Conservation (phyloP, 2,113 vertebrate genomes). For the Phalacrocorax aristotelis region DNA sequence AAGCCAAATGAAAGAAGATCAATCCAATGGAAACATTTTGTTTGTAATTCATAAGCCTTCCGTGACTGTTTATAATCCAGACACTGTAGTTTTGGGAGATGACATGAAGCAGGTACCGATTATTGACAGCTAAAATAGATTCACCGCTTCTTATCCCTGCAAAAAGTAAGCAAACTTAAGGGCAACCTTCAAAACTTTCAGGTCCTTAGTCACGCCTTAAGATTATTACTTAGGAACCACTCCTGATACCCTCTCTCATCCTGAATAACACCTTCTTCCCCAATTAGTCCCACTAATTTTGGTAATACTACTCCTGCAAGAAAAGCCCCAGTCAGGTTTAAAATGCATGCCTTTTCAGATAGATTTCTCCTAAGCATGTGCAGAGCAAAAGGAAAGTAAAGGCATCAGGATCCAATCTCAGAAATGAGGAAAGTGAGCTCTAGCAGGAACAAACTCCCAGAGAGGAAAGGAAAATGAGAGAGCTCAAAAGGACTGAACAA, state of each 20-base stretch:
- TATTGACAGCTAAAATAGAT: not conserved
- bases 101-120: not conserved
- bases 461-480: not conserved
- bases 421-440: not conserved
- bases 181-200: not conserved
- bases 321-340: not conserved
- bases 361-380: not conserved
- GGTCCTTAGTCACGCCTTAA: not conserved
- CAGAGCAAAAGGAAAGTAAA: not conserved
- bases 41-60: not conserved
- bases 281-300: not conserved
- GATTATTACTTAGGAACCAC: not conserved
- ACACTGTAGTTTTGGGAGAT: not conserved
- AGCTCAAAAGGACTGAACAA: not conserved
- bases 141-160: not conserved
- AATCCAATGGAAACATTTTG: not conserved
- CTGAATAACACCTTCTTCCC: not conserved
- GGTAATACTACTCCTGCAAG: not conserved
- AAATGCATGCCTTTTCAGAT: not conserved
- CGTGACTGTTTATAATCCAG: not conserved
- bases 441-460: not conserved
- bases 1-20: not conserved
- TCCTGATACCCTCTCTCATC: not conserved
- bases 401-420: not conserved
- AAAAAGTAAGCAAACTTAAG: not conserved